phyloP scores from a whole-genome alignment of 2,888 invertebrate species.

The Arctia plantaginis region DNA sequence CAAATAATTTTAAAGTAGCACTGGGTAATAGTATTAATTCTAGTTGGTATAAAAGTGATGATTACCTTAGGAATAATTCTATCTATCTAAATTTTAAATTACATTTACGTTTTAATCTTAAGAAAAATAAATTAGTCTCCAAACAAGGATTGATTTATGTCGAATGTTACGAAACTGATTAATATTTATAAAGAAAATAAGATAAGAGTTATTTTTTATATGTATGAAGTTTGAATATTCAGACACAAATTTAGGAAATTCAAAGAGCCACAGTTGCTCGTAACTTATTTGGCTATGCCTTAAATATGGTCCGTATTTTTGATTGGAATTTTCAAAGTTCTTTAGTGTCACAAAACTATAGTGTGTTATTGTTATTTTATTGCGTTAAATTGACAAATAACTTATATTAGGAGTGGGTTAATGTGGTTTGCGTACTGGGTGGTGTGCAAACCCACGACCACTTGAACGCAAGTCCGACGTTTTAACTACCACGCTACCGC shows the following conservation, averaged over 20 bases:
- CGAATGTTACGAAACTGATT: background rate
- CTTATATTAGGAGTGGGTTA: background rate
- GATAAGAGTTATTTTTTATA: background rate
- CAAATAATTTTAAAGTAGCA: background rate
- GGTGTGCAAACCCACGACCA: no score
- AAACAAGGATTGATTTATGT: background rate
- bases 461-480: no score
- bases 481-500: no score
- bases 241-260: background rate
- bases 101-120: background rate
- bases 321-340: background rate
- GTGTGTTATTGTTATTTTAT: background rate
- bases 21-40: no score
- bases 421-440: no score
- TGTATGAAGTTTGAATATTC: background rate
- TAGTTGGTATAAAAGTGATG: no score
- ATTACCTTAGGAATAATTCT: no score
- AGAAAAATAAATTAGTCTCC: background rate
- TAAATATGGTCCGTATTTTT: background rate
- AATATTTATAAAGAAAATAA: background rate
- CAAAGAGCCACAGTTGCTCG: background rate
- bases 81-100: no score
- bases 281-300: background rate
- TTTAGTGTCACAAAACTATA: background rate
- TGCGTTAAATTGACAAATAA: no score